A percentile compares a stretch with the other conserved stretches of the same genome.
These are phyloP conservation scores for Ataeniobius toweri DNA, from an alignment of 2,797 vertebrate species.

Conservation along the genomic window DNA sequence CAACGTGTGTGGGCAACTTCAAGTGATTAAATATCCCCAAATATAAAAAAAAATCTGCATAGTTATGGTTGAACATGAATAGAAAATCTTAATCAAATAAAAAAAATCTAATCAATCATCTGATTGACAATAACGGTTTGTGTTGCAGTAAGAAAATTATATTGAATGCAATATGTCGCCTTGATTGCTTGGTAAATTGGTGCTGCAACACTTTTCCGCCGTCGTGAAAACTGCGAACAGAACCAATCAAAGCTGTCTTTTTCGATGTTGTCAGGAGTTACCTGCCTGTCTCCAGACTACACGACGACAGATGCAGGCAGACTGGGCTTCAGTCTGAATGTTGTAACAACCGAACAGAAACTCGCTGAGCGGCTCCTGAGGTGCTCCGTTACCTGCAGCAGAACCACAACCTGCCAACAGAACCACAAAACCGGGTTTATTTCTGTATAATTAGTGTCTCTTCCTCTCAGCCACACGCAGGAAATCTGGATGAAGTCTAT, in stretches of 20 bases:
- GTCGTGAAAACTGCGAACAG: background rate
- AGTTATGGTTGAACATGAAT: too few species aligned
- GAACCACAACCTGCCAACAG: too few species aligned
- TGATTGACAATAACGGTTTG: background rate
- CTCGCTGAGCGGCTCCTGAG: background rate
- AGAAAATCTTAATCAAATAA: too few species aligned
- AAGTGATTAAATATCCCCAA: too few species aligned
- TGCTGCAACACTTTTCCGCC: background rate
- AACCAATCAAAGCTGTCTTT: background rate
- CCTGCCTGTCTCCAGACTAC: constrained; percentile 52
- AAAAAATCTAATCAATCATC: too few species aligned
- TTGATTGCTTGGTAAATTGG: background rate
- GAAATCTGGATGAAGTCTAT: background rate
- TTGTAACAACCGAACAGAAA: constrained; percentile 15
- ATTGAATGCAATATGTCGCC: background rate
- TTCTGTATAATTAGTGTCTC: background rate
- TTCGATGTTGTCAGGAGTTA: constrained; percentile 27
- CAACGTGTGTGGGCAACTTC: too few species aligned
- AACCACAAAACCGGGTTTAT: background rate
- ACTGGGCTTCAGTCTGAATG: constrained; percentile 16
- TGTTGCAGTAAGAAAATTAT: background rate
- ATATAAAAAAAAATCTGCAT: too few species aligned
- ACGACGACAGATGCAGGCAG: constrained; percentile 13
- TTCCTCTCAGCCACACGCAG: constrained; percentile 13
- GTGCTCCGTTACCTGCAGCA: background rate